Evolutionary conservation across 2,888 invertebrate species (phyloP).

Genomic region (Coelinius sp.): DNA sequence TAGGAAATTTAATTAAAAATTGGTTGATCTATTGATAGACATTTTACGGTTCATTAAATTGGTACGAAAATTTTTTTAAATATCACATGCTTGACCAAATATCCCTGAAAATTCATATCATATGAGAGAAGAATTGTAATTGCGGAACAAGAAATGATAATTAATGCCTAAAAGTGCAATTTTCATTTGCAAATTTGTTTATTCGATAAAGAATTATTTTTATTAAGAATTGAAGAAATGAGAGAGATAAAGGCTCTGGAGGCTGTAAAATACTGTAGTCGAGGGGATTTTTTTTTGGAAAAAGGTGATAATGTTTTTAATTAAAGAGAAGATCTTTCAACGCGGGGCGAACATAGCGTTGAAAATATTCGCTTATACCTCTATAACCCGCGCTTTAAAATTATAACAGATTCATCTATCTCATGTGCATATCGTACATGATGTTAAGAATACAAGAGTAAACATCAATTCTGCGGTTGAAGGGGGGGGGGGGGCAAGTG

Average conservation of each 20-base stretch:
- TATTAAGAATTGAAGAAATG: neutral
- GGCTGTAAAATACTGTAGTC: neutral
- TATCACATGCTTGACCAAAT: slow-evolving; percentile 56
- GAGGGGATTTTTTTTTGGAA: neutral
- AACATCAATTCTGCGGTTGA: slow-evolving; percentile 4
- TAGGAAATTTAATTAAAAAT: slow-evolving; percentile 24
- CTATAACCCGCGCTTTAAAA: slow-evolving; percentile 24
- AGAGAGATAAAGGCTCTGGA: neutral
- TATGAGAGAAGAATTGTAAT: slow-evolving; percentile 20
- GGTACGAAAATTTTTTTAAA: too few species aligned
- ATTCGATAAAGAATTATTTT: neutral
- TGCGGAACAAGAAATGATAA: slow-evolving; percentile 51
- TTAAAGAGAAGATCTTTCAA: slow-evolving; percentile 50
- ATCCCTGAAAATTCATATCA: slow-evolving; percentile 1
- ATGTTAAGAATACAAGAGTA: slow-evolving; percentile 21
- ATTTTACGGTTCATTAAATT: neutral
- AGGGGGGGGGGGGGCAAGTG: neutral
- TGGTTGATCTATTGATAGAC: slow-evolving; percentile 10
- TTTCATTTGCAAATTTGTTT: too few species aligned
- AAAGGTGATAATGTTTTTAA: slow-evolving; percentile 32
- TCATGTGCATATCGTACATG: slow-evolving; percentile 16
- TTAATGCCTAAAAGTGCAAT: too few species aligned
- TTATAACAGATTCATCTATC: slow-evolving; percentile 1
- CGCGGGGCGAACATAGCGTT: slow-evolving; percentile 47
- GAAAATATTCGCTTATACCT: slow-evolving; percentile 21